Conservation (phyloP, 1,140 invertebrate species). For the Ceratoteleas bidentatus region DNA sequence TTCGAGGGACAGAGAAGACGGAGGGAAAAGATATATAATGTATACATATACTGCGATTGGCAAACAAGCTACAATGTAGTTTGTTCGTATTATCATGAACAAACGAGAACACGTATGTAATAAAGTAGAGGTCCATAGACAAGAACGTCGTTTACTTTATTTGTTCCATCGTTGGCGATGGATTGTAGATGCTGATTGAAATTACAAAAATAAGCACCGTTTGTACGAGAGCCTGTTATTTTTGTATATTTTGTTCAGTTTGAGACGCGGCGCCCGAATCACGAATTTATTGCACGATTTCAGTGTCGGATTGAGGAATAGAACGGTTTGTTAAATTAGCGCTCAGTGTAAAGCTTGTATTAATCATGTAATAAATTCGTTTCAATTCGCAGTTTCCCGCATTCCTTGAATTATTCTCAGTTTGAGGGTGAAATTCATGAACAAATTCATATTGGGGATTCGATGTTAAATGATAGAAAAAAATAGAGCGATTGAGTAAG, state of each 20-base stretch:
- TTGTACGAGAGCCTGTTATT: slow-evolving; percentile 39
- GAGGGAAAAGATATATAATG: slow-evolving; percentile 65
- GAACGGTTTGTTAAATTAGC: background rate
- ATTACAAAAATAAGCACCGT: slow-evolving; percentile 40
- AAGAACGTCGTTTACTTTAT: slow-evolving; percentile 63
- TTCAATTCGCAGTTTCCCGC: background rate
- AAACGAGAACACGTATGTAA: slow-evolving; percentile 80
- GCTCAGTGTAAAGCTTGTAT: background rate
- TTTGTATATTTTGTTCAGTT: slow-evolving; percentile 37
- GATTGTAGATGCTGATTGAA: slow-evolving; percentile 30
- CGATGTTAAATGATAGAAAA: too few relatives aligned
- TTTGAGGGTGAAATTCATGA: too few relatives aligned
- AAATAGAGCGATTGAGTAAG: too few relatives aligned
- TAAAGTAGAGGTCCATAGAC: slow-evolving; percentile 81
- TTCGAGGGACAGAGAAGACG: slow-evolving; percentile 63
- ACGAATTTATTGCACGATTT: slow-evolving; percentile 27
- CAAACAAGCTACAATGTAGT: slow-evolving; percentile 81
- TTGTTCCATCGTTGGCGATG: slow-evolving; percentile 34
- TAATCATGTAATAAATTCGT: background rate
- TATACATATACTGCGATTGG: slow-evolving; percentile 80
- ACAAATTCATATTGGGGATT: too few relatives aligned
- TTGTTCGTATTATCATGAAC: slow-evolving; percentile 80
- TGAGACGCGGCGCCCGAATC: background rate
- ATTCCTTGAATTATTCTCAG: background rate
- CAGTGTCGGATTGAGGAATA: background rate